Evolutionary conservation across 2,113 vertebrate genomes (phyloP).

Genomic region (Pterocles burchelli): DNA sequence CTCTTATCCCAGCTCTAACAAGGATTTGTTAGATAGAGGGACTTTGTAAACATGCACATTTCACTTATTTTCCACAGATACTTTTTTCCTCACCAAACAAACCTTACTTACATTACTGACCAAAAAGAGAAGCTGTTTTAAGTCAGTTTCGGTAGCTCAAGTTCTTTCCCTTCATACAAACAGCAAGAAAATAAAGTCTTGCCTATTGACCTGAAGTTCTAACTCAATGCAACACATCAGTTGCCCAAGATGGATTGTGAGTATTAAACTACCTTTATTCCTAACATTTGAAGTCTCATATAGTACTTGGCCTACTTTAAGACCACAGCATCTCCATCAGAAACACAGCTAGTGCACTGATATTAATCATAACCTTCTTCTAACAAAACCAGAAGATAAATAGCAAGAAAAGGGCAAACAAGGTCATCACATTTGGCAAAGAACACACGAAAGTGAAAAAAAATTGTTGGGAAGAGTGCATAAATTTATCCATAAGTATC

Average conservation of each 20-base stretch:
- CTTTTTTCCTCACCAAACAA: background rate
- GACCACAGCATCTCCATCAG: background rate
- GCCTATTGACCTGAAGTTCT: background rate
- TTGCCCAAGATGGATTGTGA: background rate
- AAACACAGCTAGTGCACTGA: background rate
- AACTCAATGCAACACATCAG: background rate
- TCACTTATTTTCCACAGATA: background rate
- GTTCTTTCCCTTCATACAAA: background rate
- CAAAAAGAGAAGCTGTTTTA: background rate
- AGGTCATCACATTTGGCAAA: background rate
- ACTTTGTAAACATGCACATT: background rate
- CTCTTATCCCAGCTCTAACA: background rate
- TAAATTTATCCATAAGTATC: background rate
- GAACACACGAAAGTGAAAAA: background rate
- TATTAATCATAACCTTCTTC: background rate
- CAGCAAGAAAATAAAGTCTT: background rate
- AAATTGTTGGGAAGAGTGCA: fast-evolving
- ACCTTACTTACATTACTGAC: background rate
- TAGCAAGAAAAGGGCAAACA: background rate
- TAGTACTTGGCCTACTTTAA: background rate
- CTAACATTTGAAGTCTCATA: background rate
- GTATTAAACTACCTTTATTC: background rate
- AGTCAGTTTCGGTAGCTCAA: background rate
- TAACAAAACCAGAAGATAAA: background rate
- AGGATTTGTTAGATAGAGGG: background rate